Evolutionary conservation across 1,140 invertebrate species (phyloP), one percentile per base, ranked within the genome.

Genomic region (Heliconius hewitsoni): DNA sequence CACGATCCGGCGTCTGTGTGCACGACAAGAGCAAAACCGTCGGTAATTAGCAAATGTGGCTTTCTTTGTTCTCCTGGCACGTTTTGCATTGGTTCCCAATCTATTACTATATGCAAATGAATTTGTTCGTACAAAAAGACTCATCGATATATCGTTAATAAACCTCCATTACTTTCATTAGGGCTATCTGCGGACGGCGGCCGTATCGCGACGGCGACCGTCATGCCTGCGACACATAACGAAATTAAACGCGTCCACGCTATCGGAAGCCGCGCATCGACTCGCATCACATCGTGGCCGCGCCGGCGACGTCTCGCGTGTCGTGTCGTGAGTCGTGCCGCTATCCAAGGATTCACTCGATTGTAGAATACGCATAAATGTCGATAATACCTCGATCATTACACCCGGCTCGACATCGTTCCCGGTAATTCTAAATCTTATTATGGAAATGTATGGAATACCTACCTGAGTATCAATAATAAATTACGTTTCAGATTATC

Each of bases 81-180:
- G 90, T 92, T 92, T 90, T 86, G 87, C 87, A 86, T 88, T 87
- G 86, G 85, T 85, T 88, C 86, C 82, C 84, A 89, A 89, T 92
- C 91, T 94, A 92, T 92, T 90, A 85, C 87, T 86, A 85, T 88
- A 91, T 84, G 87, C 87, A 83, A 86, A 87, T 84, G 79, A 82
- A 81, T 81, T 81, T 87, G 84, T 84, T 84, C 84, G 84, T 83
- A 84, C 79, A 84, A 86, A 87, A 90, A 83, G 84, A 88, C 86
- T 86, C 84, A 87, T 89, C 90, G 88, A 86, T 86, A 87, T 89
- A 89, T 92, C 91, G 84, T 91, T 92, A 92, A 93, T 93, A 94
- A 92, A 92, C 91, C 88, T 91, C 92, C 93, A 93, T 94, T 93
- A 93, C 90, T 93, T 93, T 93, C 93, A 93, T 93, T 94, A 94